These are phyloP conservation scores for Drosophila azteca DNA, from an alignment of 1,140 invertebrate species.

Conservation along the genomic window DNA sequence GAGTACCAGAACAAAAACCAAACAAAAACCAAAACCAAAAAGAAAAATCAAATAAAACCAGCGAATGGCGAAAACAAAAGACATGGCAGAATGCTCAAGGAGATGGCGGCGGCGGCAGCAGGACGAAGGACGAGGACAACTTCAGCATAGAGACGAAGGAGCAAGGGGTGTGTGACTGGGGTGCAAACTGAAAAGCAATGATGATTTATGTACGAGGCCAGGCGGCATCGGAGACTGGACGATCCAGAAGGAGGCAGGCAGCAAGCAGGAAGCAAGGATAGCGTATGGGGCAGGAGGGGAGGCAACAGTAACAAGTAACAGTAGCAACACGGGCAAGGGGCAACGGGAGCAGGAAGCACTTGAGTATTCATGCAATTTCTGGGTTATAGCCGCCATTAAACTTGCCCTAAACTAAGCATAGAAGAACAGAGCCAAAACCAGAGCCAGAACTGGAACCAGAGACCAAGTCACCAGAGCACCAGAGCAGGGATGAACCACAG, in stretches of 20 bases:
- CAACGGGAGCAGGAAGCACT: slow-evolving; percentile 40
- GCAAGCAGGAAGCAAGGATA: not conserved
- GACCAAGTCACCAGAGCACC: not conserved
- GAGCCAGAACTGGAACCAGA: slow-evolving; percentile 20
- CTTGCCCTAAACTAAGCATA: slow-evolving; percentile 68
- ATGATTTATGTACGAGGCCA: slow-evolving; percentile 78
- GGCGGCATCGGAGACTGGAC: slow-evolving; percentile 55
- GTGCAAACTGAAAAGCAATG: slow-evolving; percentile 75
- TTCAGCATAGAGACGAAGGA: slow-evolving; percentile 30
- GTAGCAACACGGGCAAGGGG: not conserved
- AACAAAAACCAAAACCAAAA: slow-evolving; percentile 1
- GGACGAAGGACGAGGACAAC: slow-evolving; percentile 58
- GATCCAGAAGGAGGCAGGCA: slow-evolving; percentile 15
- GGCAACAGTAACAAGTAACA: too few relatives aligned
- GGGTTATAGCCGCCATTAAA: slow-evolving; percentile 78
- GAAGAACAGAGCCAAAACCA: slow-evolving; percentile 19
- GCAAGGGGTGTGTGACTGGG: not conserved
- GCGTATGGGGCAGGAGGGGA: too few relatives aligned
- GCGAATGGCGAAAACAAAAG: slow-evolving; percentile 60
- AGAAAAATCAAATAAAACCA: slow-evolving; percentile 17
- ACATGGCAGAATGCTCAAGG: slow-evolving; percentile 41
- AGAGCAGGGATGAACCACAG: not conserved
- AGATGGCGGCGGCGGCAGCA: slow-evolving; percentile 12
- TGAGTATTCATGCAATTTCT: slow-evolving; percentile 80
- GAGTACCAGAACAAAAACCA: too few relatives aligned